phyloP scores from a whole-genome alignment of 2,113 vertebrate species.

The Ceratotherium simum region DNA sequence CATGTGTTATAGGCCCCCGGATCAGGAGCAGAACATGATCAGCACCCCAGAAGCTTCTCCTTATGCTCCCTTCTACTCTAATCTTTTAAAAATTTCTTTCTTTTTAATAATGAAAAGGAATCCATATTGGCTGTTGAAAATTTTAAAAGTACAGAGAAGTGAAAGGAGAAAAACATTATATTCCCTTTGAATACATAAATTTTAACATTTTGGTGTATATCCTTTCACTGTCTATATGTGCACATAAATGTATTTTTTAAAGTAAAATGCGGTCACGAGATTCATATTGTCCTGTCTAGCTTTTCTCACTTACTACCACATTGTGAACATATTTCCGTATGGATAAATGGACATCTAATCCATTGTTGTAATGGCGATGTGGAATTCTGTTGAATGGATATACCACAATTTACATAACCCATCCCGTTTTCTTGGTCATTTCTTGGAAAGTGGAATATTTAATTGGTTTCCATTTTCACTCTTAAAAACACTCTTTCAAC shows the following conservation, averaged over 20 bases:
- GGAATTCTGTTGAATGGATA: not conserved
- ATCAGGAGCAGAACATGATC: not conserved
- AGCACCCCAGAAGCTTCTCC: not conserved
- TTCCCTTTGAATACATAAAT: not conserved
- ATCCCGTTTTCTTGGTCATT: not conserved
- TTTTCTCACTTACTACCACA: not conserved
- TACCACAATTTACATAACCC: not conserved
- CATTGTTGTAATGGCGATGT: not conserved
- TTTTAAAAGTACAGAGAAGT: conserved; percentile 35
- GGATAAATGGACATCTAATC: not conserved
- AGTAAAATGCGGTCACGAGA: not conserved
- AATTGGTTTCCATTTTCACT: not conserved
- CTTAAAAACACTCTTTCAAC: not conserved
- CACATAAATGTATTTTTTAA: not conserved
- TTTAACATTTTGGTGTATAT: conserved; percentile 15
- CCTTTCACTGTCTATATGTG: not conserved
- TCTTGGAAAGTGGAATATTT: not conserved
- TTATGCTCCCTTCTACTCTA: not conserved
- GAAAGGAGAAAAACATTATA: not conserved
- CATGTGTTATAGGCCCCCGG: not conserved
- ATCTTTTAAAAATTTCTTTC: conserved; percentile 15
- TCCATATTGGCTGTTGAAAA: conserved; percentile 31
- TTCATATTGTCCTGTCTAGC: not conserved
- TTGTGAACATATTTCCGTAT: not conserved
- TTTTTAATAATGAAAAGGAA: conserved; percentile 51